These are phyloP conservation scores for Pandion haliaetus DNA, from an alignment of 2,113 vertebrate species.

Conservation along the genomic window DNA sequence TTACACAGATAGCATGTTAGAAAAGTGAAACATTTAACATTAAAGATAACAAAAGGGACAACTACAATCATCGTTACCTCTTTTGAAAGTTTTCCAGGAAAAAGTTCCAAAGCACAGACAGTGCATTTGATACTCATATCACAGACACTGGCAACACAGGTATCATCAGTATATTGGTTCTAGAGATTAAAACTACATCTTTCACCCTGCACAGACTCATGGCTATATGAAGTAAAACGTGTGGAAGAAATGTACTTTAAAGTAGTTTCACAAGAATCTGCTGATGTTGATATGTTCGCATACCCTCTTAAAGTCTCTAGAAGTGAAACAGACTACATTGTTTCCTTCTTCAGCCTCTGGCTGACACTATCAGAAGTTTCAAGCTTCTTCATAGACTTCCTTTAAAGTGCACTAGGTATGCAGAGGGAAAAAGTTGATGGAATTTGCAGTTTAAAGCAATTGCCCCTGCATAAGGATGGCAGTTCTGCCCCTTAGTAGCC, in stretches of 20 bases:
- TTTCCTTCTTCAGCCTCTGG: not conserved
- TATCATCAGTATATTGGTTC: not conserved
- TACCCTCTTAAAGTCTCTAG: not conserved
- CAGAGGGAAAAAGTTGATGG: no score
- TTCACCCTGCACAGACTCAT: not conserved
- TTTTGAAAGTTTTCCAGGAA: not conserved
- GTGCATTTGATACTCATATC: not conserved
- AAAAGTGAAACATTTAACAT: not conserved
- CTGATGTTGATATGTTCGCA: not conserved
- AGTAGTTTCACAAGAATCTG: not conserved
- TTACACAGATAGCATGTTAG: not conserved
- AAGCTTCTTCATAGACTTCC: not conserved
- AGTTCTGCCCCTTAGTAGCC: not conserved
- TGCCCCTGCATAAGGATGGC: rapidly evolving
- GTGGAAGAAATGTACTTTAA: not conserved
- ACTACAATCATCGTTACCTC: not conserved
- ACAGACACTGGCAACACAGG: no score
- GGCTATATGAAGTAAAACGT: not conserved
- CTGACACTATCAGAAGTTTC: not conserved
- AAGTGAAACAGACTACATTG: not conserved
- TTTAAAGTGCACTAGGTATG: not conserved
- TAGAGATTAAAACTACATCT: not conserved
- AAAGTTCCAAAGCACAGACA: not conserved
- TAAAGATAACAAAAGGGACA: not conserved
- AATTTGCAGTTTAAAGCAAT: not conserved